Evolutionary conservation across 2,888 invertebrate genomes (phyloP).

Genomic region (Anthrax anthrax): DNA sequence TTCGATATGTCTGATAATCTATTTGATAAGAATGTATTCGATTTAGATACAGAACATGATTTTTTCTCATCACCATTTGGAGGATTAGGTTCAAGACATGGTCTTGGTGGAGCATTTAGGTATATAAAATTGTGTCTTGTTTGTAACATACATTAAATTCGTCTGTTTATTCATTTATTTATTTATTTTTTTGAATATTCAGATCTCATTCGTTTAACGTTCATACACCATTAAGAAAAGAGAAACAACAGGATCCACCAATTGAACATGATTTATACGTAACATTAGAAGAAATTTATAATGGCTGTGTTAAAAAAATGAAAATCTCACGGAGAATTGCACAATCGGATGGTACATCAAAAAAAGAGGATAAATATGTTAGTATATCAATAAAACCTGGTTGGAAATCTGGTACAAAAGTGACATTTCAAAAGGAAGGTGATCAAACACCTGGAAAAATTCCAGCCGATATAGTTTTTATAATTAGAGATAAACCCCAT

Average conservation of each 20-base stretch:
- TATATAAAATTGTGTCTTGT: conserved; percentile 13
- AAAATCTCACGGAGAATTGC: conserved; percentile 89
- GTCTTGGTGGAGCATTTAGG: conserved; percentile 54
- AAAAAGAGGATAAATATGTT: conserved; percentile 87
- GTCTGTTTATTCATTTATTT: not conserved
- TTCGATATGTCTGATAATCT: conserved; percentile 57
- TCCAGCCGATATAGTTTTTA: conserved; percentile 94
- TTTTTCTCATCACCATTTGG: conserved; percentile 68
- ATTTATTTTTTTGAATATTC: conserved; percentile 35
- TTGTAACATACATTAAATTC: too few species aligned
- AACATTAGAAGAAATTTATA: conserved; percentile 83
- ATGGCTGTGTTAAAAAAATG: conserved; percentile 97
- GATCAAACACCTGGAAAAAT: conserved; percentile 89
- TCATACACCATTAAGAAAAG: conserved; percentile 59
- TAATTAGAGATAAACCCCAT: conserved; percentile 91
- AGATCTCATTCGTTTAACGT: conserved; percentile 82
- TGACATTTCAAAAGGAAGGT: conserved; percentile 94
- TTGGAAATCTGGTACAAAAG: conserved; percentile 97
- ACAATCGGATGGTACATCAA: conserved; percentile 69
- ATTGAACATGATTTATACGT: conserved; percentile 90
- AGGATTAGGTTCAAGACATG: conserved; percentile 51
- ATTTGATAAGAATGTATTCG: conserved; percentile 50
- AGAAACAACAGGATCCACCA: conserved; percentile 76
- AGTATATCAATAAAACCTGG: conserved; percentile 94
- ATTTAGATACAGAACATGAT: conserved; percentile 60